Evolutionary conservation across 2,113 vertebrate genomes (phyloP).

Genomic region (Epinephelus moara): DNA sequence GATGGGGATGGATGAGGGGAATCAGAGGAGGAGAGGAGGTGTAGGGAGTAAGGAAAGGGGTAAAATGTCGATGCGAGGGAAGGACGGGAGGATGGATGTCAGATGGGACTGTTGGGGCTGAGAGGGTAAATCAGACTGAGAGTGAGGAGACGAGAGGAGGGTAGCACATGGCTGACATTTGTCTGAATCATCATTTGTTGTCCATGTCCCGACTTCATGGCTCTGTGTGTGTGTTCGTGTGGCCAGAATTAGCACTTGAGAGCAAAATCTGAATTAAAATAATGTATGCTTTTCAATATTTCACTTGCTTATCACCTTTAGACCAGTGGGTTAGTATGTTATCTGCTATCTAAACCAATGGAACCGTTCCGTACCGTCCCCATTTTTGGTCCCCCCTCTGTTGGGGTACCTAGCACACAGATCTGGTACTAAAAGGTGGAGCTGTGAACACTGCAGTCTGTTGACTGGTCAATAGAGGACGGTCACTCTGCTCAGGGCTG

Average conservation of each 20-base stretch:
- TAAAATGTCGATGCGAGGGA: conserved; percentile 7
- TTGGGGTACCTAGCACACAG: too few relatives aligned
- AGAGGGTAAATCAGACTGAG: neutral
- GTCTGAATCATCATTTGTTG: conserved; percentile 11
- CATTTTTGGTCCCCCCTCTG: too few relatives aligned
- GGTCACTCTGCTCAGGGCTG: too few relatives aligned
- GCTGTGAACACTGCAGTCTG: too few relatives aligned
- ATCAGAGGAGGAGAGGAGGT: conserved; percentile 18
- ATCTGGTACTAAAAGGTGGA: too few relatives aligned
- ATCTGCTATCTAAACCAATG: neutral
- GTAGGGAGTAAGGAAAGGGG: neutral
- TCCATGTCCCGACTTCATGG: neutral
- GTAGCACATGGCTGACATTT: conserved; percentile 1
- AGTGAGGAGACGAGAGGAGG: neutral
- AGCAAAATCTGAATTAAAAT: neutral
- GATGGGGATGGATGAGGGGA: conserved; percentile 39
- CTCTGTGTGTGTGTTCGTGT: neutral
- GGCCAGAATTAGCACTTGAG: neutral
- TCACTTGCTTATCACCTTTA: neutral
- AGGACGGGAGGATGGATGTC: conserved; percentile 3
- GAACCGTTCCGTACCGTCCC: too few relatives aligned
- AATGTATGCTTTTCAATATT: neutral
- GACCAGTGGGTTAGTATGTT: neutral
- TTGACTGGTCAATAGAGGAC: too few relatives aligned
- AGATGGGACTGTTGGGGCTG: neutral